Percentiles rank a stretch among this genome's conserved stretches.
These are phyloP conservation scores for Centropus bengalensis DNA, from an alignment of 2,113 vertebrate genomes.

Conservation along the genomic window DNA sequence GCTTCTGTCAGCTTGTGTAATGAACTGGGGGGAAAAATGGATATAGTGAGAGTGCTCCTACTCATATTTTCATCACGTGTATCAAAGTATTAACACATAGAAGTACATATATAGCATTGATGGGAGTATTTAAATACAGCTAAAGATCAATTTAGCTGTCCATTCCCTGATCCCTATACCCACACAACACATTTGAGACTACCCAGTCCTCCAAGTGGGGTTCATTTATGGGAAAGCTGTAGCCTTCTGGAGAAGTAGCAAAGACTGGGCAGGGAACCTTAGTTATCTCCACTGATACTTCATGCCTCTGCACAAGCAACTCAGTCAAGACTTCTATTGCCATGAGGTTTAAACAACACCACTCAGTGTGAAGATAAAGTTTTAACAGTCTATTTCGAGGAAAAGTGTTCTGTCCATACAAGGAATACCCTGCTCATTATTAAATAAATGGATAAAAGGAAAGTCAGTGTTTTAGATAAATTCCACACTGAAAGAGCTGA, in stretches of 20 bases:
- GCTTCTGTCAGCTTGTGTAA: neutral
- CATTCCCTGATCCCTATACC: neutral
- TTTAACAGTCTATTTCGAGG: neutral
- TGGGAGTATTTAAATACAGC: neutral
- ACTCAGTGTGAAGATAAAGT: neutral
- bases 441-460: neutral
- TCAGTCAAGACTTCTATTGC: neutral
- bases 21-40: neutral
- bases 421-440: neutral
- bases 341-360: neutral
- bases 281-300: neutral
- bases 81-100: neutral
- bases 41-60: neutral
- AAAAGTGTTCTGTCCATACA: neutral
- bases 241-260: neutral
- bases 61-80: neutral
- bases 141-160: neutral
- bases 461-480: neutral
- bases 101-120: neutral
- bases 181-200: neutral
- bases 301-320: neutral
- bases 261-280: neutral
- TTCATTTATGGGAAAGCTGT: neutral
- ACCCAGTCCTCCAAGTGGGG: rapidly evolving
- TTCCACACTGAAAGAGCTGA: neutral